A percentile compares a stretch with the other conserved stretches of the same genome.
phyloP scores from a whole-genome alignment of 1,140 invertebrate genomes.

The Panagrolaimus sp. region DNA sequence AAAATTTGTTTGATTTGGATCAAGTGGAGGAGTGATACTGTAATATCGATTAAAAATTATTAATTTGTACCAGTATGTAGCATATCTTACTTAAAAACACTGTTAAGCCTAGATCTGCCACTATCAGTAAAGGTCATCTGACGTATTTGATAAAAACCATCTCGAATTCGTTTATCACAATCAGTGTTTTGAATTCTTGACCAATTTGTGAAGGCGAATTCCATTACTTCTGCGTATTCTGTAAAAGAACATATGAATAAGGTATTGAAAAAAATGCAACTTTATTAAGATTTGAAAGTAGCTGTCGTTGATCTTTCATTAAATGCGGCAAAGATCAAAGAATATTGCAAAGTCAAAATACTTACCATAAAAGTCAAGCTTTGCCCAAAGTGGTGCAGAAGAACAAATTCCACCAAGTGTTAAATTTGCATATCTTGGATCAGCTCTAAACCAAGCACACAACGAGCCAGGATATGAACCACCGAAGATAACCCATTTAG shows the following conservation, averaged over 20 bases:
- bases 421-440: slow-evolving; percentile 79
- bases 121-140: slow-evolving; percentile 17
- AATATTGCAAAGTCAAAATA: too few species aligned
- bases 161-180: not conserved
- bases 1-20: slow-evolving; percentile 13
- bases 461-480: slow-evolving; percentile 79
- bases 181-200: not conserved
- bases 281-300: too few species aligned
- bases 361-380: slow-evolving; percentile 69
- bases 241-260: too few species aligned
- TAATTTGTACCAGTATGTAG: too few species aligned
- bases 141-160: slow-evolving; percentile 20
- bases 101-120: slow-evolving; percentile 11
- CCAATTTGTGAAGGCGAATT: slow-evolving; percentile 14
- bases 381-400: slow-evolving; percentile 76
- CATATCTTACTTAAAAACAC: slow-evolving; percentile 28
- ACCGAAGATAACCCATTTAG: slow-evolving; percentile 82
- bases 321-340: too few species aligned
- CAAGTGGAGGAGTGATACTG: not conserved
- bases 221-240: slow-evolving; percentile 37
- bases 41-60: too few species aligned
- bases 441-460: slow-evolving; percentile 81
- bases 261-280: too few species aligned
- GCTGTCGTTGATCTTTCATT: too few species aligned
- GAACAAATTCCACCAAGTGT: slow-evolving; percentile 73